Conservation (phyloP, 2,797 vertebrate genomes). For the Lemur catta region DNA sequence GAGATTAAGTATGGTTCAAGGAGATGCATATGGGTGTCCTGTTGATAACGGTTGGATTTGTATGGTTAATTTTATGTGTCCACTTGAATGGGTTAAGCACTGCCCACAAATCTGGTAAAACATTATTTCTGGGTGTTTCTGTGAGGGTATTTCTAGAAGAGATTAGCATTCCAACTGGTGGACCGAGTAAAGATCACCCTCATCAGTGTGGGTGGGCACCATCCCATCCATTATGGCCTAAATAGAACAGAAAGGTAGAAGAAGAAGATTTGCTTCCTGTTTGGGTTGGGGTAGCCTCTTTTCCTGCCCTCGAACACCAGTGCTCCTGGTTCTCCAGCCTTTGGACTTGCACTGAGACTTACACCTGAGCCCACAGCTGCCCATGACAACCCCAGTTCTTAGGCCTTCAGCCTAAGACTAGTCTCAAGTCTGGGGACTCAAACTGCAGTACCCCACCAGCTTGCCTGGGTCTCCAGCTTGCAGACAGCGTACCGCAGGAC, state of each 20-base stretch:
- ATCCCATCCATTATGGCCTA: not conserved
- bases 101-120: not conserved
- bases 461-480: not conserved
- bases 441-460: not conserved
- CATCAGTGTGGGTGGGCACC: not conserved
- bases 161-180: not conserved
- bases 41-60: not conserved
- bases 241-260: not conserved
- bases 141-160: not conserved
- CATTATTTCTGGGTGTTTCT: not conserved
- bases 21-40: no score
- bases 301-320: not conserved
- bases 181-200: not conserved
- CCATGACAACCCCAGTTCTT: not conserved
- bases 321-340: not conserved
- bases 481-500: not conserved
- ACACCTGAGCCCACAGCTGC: not conserved
- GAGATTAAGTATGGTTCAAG: not conserved
- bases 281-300: no score
- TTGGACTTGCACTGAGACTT: not conserved
- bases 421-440: not conserved
- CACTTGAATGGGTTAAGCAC: not conserved
- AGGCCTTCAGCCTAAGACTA: not conserved
- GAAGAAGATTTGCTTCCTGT: not conserved
- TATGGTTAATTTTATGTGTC: not conserved